These are phyloP conservation scores for Polydrusus cervinus DNA, from an alignment of 2,888 invertebrate genomes.

Conservation along the genomic window DNA sequence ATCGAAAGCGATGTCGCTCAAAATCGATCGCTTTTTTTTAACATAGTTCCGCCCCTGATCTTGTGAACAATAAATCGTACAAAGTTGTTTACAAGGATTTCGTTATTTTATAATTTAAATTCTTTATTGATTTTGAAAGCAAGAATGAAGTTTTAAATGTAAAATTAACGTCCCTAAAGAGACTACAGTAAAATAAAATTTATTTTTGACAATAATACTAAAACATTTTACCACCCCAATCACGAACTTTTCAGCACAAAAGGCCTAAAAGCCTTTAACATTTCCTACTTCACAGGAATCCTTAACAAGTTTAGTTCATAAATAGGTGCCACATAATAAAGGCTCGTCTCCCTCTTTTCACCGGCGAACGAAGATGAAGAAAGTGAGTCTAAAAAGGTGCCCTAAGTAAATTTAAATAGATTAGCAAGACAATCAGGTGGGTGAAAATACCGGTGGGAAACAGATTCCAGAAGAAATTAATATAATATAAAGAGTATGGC, in stretches of 20 bases:
- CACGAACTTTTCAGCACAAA: constrained; percentile 25
- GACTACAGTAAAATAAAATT: constrained; percentile 6
- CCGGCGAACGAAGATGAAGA: constrained; percentile 14
- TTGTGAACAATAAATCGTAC: background rate
- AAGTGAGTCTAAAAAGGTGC: constrained; percentile 19
- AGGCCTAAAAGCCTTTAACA: constrained; percentile 20
- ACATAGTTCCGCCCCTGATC: no score
- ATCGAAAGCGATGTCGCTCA: no score
- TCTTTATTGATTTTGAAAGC: background rate
- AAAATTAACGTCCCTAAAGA: background rate
- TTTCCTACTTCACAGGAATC: constrained; percentile 22
- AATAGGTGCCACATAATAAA: constrained; percentile 27
- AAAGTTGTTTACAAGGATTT: background rate
- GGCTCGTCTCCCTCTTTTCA: constrained; percentile 23
- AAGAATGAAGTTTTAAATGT: background rate
- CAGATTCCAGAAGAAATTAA: constrained; percentile 7
- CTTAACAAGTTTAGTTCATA: constrained; percentile 26
- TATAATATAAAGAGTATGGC: background rate
- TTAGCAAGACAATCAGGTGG: constrained; percentile 23
- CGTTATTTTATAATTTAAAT: background rate
- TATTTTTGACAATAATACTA: constrained; percentile 24
- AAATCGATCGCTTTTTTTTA: no score
- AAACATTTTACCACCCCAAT: constrained; percentile 25
- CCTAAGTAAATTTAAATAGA: constrained; percentile 26
- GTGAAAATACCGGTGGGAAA: constrained; percentile 9